Base-by-base conservation (phyloP, 2,113 vertebrate genomes). In the Hemiprocne comata region DNA sequence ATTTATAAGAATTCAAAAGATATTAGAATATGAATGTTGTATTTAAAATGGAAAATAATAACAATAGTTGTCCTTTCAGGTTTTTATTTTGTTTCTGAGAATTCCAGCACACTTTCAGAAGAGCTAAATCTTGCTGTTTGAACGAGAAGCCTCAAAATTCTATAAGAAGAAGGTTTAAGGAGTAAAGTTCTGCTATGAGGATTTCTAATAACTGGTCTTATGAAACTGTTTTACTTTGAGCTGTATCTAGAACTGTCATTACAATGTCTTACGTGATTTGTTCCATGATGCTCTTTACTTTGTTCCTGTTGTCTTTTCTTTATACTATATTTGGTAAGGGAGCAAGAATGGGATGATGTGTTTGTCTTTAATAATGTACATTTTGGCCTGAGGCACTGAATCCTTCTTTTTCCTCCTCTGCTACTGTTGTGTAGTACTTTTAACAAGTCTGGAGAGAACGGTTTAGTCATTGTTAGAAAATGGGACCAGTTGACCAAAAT, bases 201-300 rank as follows among this genome's bases (percentile, higher is more conserved):
- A 72, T 65, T 93, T 71, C n/a, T 44, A 54, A 62, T 55, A 70
- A 36, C 17, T 78, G 60, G 8, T 80, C 95, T 85, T 80, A 11
- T 79, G 15, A 87, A 69, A 34, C 17, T 77, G 21, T 46, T 85
- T 96, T 93, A 36, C 88, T 81, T 70, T 0, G 4, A 51, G 58
- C 42, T 16, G 64, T 81, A 54, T 86, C 38, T 85, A 62, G 29
- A 72, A 55, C 40, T 94, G 31, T 80, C 50, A 55, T 87, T 85
- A 54, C 33, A 72, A 4, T 67, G 28, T 90, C 29, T 94, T 46
- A 38, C n/a, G 17, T 81, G 10, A 9, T 86, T 85, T 92, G 31
- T 93, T 90, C 57, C 76, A 14, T 85, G 51, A 86, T 93, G 44
- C 21, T 87, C 38, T 95, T 93, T 95, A 69, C 38, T 95, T 93